Evolutionary conservation across 1,140 invertebrate species (phyloP).

Genomic region (Pissodes strobi): DNA sequence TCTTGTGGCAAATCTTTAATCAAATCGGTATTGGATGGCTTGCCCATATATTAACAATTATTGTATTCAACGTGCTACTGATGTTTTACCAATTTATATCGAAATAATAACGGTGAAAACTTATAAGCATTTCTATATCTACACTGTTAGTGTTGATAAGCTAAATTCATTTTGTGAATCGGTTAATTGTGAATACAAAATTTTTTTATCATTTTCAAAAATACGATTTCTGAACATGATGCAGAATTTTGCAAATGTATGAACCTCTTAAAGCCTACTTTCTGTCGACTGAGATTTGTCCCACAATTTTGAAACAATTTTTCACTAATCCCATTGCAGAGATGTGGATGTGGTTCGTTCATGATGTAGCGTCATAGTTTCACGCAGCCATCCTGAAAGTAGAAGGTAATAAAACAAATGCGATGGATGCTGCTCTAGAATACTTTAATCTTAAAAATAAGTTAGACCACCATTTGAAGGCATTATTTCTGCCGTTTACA

Average conservation of each 20-base stretch:
- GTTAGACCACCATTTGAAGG: neutral
- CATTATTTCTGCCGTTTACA: neutral
- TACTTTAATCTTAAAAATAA: constrained; percentile 6
- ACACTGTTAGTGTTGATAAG: constrained; percentile 13
- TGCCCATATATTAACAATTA: too few species aligned
- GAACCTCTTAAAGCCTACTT: constrained; percentile 39
- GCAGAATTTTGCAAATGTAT: constrained; percentile 35
- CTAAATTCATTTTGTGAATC: constrained; percentile 42
- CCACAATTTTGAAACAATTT: constrained; percentile 14
- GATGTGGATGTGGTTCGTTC: constrained; percentile 29
- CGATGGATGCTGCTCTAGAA: constrained; percentile 4
- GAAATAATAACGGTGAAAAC: constrained; percentile 22
- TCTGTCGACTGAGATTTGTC: constrained; percentile 35
- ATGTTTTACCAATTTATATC: constrained; percentile 10
- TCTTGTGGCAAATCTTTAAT: too few species aligned
- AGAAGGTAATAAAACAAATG: constrained; percentile 7
- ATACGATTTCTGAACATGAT: constrained; percentile 44
- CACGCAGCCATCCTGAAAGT: constrained; percentile 16
- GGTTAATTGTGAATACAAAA: constrained; percentile 35
- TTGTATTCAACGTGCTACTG: constrained; percentile 12
- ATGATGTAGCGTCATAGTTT: constrained; percentile 25
- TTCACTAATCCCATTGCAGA: constrained; percentile 22
- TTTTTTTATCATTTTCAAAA: constrained; percentile 34
- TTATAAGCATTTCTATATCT: constrained; percentile 20
- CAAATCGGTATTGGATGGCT: too few species aligned